Evolutionary conservation across 2,113 vertebrate species (phyloP), one percentile per base, ranked within the genome.

Genomic region (Prinia subflava): DNA sequence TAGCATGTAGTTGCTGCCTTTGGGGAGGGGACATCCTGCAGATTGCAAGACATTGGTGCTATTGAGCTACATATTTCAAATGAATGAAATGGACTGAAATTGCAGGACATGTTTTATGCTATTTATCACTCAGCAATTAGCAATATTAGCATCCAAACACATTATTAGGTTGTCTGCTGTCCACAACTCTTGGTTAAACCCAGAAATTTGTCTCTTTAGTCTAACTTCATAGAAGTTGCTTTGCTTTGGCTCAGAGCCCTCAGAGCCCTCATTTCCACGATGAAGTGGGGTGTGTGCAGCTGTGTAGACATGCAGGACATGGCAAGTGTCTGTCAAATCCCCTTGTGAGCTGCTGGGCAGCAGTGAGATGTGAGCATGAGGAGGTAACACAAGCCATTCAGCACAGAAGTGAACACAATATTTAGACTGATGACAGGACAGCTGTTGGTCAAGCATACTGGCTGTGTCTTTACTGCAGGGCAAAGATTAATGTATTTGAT

Each of bases 121-220:
- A 87, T 95, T 95, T 96, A 94, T 95, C 93, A 94, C 30, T 46
- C 74, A 64, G 74, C 84, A 96, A 94, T 92, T 95, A 96, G 89
- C 93, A 94, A 83, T 84, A 84, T 87, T 42, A 92, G 42, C 77
- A 92, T 95, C 81, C 89, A 91, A 92, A 91, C 74, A 87, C 87
- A 76, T 95, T 75, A 90, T 82, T 84, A 94, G 69, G 70, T 91
- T 1, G 0, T 75, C 53, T 91, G 77, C 90, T 89, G 62, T 87
- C 91, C 77, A 53, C 89, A 95, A 44, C 69, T 60, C 77, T 47
- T 78, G 30, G 41, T 44, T 92, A 73, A 82, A 91, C 33, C 28
- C 44, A 65, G 81, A 73, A 47, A 79, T 53, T 60, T 62, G 50
- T 77, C 60, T 82, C 74, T 69, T 50, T 60, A 80, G 41, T 70